These are phyloP conservation scores for Epirrhoe alternata DNA, from an alignment of 2,888 invertebrate genomes.

Conservation along the genomic window DNA sequence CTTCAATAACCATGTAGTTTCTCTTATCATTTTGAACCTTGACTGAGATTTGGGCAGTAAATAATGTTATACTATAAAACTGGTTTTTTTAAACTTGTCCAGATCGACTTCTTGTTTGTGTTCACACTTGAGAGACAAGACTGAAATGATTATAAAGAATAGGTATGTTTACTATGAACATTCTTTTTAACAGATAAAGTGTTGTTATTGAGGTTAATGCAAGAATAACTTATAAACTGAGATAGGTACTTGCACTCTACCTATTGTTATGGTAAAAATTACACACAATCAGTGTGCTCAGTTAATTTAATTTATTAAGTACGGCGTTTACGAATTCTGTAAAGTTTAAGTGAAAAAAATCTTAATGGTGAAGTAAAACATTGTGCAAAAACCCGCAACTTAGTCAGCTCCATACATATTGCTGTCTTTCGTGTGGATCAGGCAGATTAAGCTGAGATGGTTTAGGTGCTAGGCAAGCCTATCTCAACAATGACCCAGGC, in stretches of 20 bases:
- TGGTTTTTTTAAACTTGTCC: constrained; percentile 25
- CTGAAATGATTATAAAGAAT: constrained; percentile 19
- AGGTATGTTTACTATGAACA: background rate
- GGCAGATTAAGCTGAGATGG: too few relatives aligned
- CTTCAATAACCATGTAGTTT: constrained; percentile 39
- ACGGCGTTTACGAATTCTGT: too few relatives aligned
- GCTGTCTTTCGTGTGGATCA: too few relatives aligned
- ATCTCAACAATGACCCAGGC: too few relatives aligned
- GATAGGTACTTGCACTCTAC: background rate
- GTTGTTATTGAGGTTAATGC: background rate
- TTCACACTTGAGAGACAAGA: constrained; percentile 12
- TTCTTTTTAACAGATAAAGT: background rate
- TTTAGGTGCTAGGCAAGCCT: too few relatives aligned
- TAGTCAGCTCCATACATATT: too few relatives aligned
- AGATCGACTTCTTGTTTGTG: constrained; percentile 12
- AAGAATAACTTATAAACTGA: background rate
- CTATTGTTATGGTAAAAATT: background rate
- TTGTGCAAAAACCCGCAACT: too few relatives aligned
- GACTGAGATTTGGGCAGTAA: constrained; percentile 26
- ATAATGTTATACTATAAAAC: constrained; percentile 19
- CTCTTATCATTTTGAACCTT: constrained; percentile 38
- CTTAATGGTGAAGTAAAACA: too few relatives aligned
- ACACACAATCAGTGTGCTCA: too few relatives aligned
- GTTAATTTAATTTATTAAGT: too few relatives aligned
- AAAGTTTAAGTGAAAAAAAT: too few relatives aligned